These are phyloP conservation scores for Cantharis rufa DNA, from an alignment of 2,888 invertebrate genomes.

Conservation along the genomic window DNA sequence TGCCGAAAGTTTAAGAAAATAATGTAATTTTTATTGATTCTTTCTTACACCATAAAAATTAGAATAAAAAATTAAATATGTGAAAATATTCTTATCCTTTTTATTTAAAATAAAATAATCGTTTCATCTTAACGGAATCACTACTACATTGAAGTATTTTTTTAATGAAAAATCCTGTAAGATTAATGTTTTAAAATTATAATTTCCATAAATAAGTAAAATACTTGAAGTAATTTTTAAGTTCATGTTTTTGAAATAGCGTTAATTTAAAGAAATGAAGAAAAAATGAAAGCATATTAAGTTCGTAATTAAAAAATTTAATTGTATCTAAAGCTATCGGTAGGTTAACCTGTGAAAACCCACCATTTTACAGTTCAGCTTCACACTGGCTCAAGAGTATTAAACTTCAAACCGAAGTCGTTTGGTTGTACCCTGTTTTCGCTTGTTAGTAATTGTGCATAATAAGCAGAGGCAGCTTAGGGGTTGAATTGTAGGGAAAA, in stretches of 20 bases:
- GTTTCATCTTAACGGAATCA: no score
- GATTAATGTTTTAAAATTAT: no score
- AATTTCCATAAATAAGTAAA: no score
- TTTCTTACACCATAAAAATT: no score
- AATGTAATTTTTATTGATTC: no score
- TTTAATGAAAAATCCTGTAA: no score
- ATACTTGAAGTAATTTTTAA: no score
- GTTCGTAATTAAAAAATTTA: neutral
- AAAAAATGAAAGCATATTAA: neutral
- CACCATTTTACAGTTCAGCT: neutral
- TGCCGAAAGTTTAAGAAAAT: no score
- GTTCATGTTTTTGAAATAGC: neutral
- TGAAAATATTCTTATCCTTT: no score
- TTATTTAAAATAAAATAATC: no score
- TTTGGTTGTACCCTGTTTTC: conserved; percentile 18
- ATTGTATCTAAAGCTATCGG: neutral
- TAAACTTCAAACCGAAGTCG: conserved; percentile 6
- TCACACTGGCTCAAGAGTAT: neutral
- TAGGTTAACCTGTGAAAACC: neutral
- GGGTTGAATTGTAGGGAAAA: conserved; percentile 5
- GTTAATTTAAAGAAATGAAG: neutral
- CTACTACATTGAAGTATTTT: no score
- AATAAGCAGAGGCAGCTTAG: conserved; percentile 23
- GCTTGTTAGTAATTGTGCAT: conserved; percentile 27
- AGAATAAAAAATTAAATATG: no score